Evolutionary conservation across 2,797 vertebrate species (phyloP), one percentile per base, ranked within the genome.

Genomic region (Xenopus petersii): DNA sequence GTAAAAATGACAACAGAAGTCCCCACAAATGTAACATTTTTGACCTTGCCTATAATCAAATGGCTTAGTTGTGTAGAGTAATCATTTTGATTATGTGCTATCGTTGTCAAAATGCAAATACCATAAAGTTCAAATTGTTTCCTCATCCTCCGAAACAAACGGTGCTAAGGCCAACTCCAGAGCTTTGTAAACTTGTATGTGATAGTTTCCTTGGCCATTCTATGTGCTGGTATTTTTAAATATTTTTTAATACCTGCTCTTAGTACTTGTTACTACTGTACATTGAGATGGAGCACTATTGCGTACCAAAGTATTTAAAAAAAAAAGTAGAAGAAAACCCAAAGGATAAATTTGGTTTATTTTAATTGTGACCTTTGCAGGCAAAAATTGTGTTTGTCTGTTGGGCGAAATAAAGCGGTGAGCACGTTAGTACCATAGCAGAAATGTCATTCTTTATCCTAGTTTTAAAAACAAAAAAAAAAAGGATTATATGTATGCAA

Each of bases 241-340:
- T 77, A 71, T 73, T 74, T 70, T 79, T 70, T 36, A 65, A 70
- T 83, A 81, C 81, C 86, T 84, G 74, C 87, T 81, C 84, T 86
- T 87, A 82, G 86, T 82, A 79, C 82, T 86, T 84, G 85, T 83
- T 82, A 83, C 79, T 82, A 87, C 81, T 80, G 82, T 86, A 85
- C 86, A 86, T 85, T 87, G 88, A 90, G 88, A 86, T 86, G 81
- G 84, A 89, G 90, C 88, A 89, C 87, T 88, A 88, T 88, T 90
- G 87, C 90, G 86, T 91, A 90, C 91, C 90, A 90, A 91, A 92
- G 90, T 86, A 89, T 85, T 87, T 86, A 17, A 24, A 13, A 17
- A 59, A 60, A 17, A 88, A 88, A 86, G 48, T n/a, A 63, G 58
- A 73, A 58, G 49, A 36, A 62, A 78, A 84, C 85, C 89, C 87